Conservation (phyloP, 2,888 invertebrate genomes). For the Mythimna vitellina region DNA sequence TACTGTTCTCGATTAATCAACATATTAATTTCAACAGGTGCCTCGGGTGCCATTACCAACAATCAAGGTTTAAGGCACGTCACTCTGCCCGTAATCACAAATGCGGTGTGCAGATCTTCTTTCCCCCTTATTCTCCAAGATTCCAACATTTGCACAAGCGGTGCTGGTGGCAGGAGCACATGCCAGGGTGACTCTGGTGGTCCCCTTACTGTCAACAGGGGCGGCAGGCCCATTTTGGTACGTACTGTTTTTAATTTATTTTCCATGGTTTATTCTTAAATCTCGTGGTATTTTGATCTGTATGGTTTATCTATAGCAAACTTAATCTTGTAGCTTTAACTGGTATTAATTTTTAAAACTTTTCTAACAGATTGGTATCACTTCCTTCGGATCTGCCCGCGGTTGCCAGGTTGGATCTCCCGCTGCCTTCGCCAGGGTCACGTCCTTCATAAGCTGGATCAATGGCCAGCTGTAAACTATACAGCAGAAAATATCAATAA, state of each 20-base stretch:
- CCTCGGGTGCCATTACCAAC: background rate
- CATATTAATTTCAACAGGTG: slow-evolving; percentile 7
- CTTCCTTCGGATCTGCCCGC: slow-evolving; percentile 69
- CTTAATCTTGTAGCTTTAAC: background rate
- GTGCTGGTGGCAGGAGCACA: slow-evolving; percentile 63
- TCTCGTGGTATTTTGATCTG: too few species aligned
- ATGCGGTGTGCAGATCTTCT: background rate
- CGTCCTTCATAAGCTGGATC: slow-evolving; percentile 66
- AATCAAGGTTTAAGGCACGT: slow-evolving; percentile 41
- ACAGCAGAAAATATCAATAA: background rate
- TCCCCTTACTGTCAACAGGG: slow-evolving; percentile 67
- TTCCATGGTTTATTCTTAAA: background rate
- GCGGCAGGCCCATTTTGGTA: slow-evolving; percentile 64
- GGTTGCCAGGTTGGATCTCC: slow-evolving; percentile 70
- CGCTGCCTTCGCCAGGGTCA: slow-evolving; percentile 71
- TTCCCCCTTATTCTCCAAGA: slow-evolving; percentile 59
- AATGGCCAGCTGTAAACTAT: slow-evolving; percentile 28
- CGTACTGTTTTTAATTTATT: slow-evolving; percentile 12
- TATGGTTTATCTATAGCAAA: background rate
- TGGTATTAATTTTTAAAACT: background rate
- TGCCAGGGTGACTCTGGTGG: slow-evolving; percentile 78
- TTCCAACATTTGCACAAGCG: slow-evolving; percentile 73
- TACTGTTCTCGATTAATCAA: background rate
- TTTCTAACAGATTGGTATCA: slow-evolving; percentile 71
- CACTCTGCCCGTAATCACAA: slow-evolving; percentile 39